phyloP scores from a whole-genome alignment of 2,797 vertebrate species.

The Sebastes matsubarae region DNA sequence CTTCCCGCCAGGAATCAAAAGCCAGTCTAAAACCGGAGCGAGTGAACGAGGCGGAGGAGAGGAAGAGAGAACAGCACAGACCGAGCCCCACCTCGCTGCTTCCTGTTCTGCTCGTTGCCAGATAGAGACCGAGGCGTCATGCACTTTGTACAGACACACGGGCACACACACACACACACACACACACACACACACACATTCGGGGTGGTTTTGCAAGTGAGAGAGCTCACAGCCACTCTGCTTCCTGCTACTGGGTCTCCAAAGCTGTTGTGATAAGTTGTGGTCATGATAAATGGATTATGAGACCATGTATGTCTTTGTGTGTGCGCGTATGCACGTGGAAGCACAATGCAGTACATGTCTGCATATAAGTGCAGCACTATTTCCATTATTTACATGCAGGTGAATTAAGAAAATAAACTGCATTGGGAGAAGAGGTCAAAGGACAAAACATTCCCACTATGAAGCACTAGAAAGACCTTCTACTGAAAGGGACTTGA shows the following conservation, averaged over 20 bases:
- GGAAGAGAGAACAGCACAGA: conserved; percentile 61
- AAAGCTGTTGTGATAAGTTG: conserved; percentile 43
- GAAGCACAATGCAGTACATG: neutral
- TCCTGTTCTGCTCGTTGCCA: conserved; percentile 77
- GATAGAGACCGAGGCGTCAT: conserved; percentile 66
- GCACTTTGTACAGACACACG: conserved; percentile 56
- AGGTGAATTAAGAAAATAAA: neutral
- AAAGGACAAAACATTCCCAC: neutral
- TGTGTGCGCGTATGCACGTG: too few species aligned
- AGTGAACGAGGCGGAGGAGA: conserved; percentile 58
- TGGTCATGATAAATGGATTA: neutral
- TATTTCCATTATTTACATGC: neutral
- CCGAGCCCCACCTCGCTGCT: conserved; percentile 68
- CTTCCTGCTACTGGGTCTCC: conserved; percentile 67
- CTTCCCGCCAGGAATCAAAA: conserved; percentile 66
- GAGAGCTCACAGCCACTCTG: conserved; percentile 58
- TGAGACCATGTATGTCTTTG: neutral
- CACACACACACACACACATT: conserved; percentile 21
- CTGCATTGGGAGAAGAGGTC: neutral
- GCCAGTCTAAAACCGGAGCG: conserved; percentile 52
- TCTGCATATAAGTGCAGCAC: neutral
- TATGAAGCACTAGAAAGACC: neutral
- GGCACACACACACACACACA: conserved; percentile 20
- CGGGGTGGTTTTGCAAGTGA: conserved; percentile 64
- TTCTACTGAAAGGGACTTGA: neutral